Base-by-base conservation (phyloP, 2,888 invertebrate genomes). In the Pristionchus entomophagus region DNA sequence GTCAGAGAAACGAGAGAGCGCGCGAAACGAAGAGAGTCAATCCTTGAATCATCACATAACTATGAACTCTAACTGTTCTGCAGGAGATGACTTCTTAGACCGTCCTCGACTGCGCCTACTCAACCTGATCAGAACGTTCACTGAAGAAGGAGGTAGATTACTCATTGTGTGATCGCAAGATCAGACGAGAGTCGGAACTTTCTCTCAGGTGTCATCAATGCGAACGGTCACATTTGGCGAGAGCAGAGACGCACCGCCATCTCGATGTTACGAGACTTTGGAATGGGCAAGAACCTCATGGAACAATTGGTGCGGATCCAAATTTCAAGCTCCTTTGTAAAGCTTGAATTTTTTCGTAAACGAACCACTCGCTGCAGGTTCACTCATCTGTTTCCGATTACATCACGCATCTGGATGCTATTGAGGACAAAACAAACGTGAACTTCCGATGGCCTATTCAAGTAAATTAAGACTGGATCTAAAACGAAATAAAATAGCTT, bases 381-480 rank as follows among this genome's bases (percentile, higher is more conserved):
- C 35, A 38, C 4, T 69, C 65, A 0, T 69, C 65, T 0, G 35
- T 69, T 0, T 22, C 32, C 8, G 65, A 69, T 10, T 69, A 69
- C 65, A 17, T 69, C 65, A 8, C 26, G 10, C 38, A 38, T 22
- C 38, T 69, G 14, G 65, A 69, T 19, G n/a, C 19, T 5, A 38
- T 69, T 6, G 29, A 69, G 22, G 65, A 69, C 38, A 69, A 35
- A 10, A 1, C 35, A 19, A 12, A 69, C 38, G 65, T 69, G 19
- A 69, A 69, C 38, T 35, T 69, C 35, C 65, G 65, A 22, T 69
- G 65, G 65, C 65, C 65, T 35, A 38, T 69, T 38, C 65, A 69
- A 22, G 59, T 59, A 14, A 5, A 4, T 10, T 17, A 6, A 14
- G 12, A 59, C 14, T 29, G n/a, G n/a, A 29, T 10, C 10, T 14